Evolutionary conservation across 2,888 invertebrate genomes (phyloP), one percentile per base, ranked within the genome.

Genomic region (Platycheirus albimanus): DNA sequence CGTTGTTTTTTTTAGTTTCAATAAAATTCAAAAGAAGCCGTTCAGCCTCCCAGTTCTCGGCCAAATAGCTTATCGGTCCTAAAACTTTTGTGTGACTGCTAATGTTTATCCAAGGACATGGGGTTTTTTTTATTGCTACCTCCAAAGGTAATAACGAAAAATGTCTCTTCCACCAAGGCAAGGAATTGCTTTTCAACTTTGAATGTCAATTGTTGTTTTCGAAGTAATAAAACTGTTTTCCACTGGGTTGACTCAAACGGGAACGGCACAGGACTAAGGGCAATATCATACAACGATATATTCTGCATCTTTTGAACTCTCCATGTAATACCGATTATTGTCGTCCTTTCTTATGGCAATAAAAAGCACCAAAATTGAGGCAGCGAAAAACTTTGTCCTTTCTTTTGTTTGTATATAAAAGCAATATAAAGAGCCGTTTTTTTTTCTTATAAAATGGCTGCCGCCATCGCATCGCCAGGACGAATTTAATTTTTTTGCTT

Each of bases 181-280:
- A 56, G 63, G 72, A 83, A 83, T 78, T 83, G 77, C 77, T 83
- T 83, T 78, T 77, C 77, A 83, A 83, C 83, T 83, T 83, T 67
- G 72, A 77, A 83, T 83, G 83, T 78, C 83, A 83, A 83, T 77
- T 83, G 83, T 67, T 83, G 74, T 83, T 83, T 72, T 72, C 64
- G 69, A 83, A 83, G 83, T 77, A 83, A 83, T 83, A 83, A 83
- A 83, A 83, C 36, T 77, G 77, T 83, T 78, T 78, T 77, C 83
- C 83, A 69, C 67, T 81, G 77, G 83, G 77, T 78, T 67, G 77
- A 69, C 69, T 56, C 20, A 41, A 52, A 69, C 63, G 19, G 11
- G 45, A 61, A 1, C 38, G 38, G 67, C 75, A 56, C 69, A 76
- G 61, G 70, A 61, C 49, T 49, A 4, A 63, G 70, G 49, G 61